phyloP scores from a whole-genome alignment of 2,888 invertebrate genomes.

The Chaitophorus viminalis region DNA sequence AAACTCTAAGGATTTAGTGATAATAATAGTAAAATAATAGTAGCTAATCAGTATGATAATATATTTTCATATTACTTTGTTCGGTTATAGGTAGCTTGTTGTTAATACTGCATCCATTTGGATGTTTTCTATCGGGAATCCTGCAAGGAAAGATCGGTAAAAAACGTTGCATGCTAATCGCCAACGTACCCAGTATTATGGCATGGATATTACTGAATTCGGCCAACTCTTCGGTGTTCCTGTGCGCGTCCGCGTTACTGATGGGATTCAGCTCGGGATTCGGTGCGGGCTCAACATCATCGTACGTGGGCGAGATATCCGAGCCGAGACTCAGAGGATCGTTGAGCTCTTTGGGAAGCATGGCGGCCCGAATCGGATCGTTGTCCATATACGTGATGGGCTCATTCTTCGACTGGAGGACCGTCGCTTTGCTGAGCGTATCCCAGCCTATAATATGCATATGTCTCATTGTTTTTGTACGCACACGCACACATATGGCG shows the following conservation, averaged over 20 bases:
- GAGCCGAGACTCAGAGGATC: slow-evolving; percentile 68
- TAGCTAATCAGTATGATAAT: too few species aligned
- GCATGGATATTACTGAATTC: slow-evolving; percentile 72
- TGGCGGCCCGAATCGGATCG: neutral
- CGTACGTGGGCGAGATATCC: slow-evolving; percentile 73
- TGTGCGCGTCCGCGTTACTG: slow-evolving; percentile 71
- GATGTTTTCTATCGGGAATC: slow-evolving; percentile 72
- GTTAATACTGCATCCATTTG: slow-evolving; percentile 72
- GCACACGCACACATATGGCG: neutral
- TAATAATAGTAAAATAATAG: too few species aligned
- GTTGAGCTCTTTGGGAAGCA: neutral
- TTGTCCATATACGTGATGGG: neutral
- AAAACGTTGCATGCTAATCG: slow-evolving; percentile 71
- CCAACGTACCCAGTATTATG: slow-evolving; percentile 72
- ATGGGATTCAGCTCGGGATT: slow-evolving; percentile 72
- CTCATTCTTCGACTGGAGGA: neutral
- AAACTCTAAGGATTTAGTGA: too few species aligned
- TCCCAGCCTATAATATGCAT: neutral
- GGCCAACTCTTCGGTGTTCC: slow-evolving; percentile 69
- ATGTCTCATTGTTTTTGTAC: neutral
- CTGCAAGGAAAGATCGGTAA: slow-evolving; percentile 72
- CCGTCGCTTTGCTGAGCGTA: neutral
- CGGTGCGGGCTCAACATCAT: slow-evolving; percentile 73
- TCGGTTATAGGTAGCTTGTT: slow-evolving; percentile 71
- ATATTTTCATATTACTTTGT: neutral